Conservation (phyloP, 2,797 vertebrate genomes). For the Ceryle rudis region DNA sequence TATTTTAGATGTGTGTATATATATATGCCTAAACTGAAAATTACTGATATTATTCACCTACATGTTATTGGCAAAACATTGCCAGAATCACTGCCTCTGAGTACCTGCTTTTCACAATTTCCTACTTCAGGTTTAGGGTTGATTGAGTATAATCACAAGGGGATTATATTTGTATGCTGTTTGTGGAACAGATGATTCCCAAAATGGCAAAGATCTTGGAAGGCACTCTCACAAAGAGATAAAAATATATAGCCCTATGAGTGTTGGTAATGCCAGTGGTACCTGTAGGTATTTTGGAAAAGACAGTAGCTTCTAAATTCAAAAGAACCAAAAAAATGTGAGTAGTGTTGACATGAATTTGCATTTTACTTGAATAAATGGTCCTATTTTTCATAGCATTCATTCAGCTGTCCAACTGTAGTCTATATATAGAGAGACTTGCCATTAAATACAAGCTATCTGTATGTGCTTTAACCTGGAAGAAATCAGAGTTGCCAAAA, state of each 20-base stretch:
- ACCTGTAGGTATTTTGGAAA: background rate
- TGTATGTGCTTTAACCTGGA: background rate
- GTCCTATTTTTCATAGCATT: background rate
- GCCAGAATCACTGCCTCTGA: background rate
- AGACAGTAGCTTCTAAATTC: background rate
- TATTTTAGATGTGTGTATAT: fast-evolving
- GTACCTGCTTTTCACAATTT: background rate
- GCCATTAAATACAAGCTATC: background rate
- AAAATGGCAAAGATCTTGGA: background rate
- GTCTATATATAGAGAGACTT: background rate
- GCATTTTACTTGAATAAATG: background rate
- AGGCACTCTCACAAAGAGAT: background rate
- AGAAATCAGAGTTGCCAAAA: background rate
- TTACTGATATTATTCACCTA: background rate
- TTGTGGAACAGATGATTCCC: background rate
- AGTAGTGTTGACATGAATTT: background rate
- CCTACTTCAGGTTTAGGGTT: background rate
- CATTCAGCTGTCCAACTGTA: background rate
- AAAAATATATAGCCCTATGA: background rate
- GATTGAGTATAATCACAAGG: background rate
- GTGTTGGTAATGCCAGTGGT: background rate
- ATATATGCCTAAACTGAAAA: background rate
- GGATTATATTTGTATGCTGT: background rate
- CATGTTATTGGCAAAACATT: background rate
- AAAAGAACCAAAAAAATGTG: background rate